Evolutionary conservation across 2,113 vertebrate genomes (phyloP), one percentile per base, ranked within the genome.

Genomic region (Eira barbara): DNA sequence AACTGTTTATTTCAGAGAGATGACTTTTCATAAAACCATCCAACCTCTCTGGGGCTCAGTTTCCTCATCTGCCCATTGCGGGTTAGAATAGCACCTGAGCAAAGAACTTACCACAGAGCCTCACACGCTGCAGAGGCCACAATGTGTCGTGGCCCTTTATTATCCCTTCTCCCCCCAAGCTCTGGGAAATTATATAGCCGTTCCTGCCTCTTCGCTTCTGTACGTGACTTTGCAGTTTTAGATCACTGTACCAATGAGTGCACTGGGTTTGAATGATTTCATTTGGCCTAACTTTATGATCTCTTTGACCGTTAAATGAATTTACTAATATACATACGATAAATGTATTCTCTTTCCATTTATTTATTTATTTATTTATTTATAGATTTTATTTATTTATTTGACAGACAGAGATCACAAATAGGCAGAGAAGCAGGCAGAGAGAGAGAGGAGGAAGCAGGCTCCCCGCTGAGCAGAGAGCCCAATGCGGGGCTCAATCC

Each of bases 271-370:
- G 42, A 76, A 89, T 89, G 79, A 94, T 94, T 95, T 92, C 89
- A 94, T 20, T 3, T 93, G 94, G 93, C 95, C 92, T 98, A 76
- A 89, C 63, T 84, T 97, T 25, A 36, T 88, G 93, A 52, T 97
- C 85, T 2, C n/a, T 94, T 95, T 61, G 93, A 73, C 83, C 4
- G 23, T 91, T 88, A 96, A 91, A 96, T 83, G 67, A 88, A 94
- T 67, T 49, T 96, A 78, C 94, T 23, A 13, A 84, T 97, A 42
- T 80, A 36, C 85, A 71, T 71, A 93, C 96, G 92, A 80, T 36
- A 47, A 95, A 88, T 97, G 39, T 94, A 1, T 95, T 96, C 74
- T 89, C 39, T 97, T 91, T 85, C 87, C 27, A 73, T 81, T 45
- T 57, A 73, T 42, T 42, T 42, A 42, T 42, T 42, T 42, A 42